Base-by-base conservation (phyloP, 2,888 invertebrate species). In the Arctia plantaginis region DNA sequence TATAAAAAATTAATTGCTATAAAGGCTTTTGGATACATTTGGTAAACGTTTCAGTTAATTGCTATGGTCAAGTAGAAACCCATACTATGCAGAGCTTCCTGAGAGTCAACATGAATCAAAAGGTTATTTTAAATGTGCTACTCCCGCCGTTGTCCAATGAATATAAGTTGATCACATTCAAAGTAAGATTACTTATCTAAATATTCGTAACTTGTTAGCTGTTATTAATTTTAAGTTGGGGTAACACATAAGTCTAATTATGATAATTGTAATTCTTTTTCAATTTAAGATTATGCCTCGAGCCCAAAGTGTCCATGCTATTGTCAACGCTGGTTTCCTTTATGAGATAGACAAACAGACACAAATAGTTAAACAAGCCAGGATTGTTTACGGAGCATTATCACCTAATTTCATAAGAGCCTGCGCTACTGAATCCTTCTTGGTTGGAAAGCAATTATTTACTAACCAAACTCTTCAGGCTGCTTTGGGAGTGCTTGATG, bases 281-380 rank as follows among this genome's bases (percentile, higher is more conserved):
- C 3, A 18, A 55, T 88, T 88, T 6, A 87, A 98, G 97, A 96
- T 98, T 66, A 97, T 97, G 96, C 96, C 97, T 0, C 93, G 97
- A 81, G 96, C 97, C 0, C 97, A 97, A 92, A 97, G 97, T 86
- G 96, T 97, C 0, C 97, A 97, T 84, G 97, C 98, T 0, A 96
- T 97, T 74, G 97, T 98, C 0, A 97, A 98, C 85, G 97, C 97
- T n/a, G 98, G 97, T 7, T 97, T 97, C 86, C 90, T 97, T 1
- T 96, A 97, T 77, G 96, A 96, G 89, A 82, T 97, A 55, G 69
- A 80, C 73, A 85, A 41, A n/a, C 35, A 44, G 0, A 71, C 62
- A 62, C 15, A 82, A 1, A 72, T 10, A 0, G 82, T 87, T 1
- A 66, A 78, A 70, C 69, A 78, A 67, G 75, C 75, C 4, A 91